Evolutionary conservation across 2,888 invertebrate species (phyloP), one percentile per base, ranked within the genome.

Genomic region (Lasioglossum zephyrum): DNA sequence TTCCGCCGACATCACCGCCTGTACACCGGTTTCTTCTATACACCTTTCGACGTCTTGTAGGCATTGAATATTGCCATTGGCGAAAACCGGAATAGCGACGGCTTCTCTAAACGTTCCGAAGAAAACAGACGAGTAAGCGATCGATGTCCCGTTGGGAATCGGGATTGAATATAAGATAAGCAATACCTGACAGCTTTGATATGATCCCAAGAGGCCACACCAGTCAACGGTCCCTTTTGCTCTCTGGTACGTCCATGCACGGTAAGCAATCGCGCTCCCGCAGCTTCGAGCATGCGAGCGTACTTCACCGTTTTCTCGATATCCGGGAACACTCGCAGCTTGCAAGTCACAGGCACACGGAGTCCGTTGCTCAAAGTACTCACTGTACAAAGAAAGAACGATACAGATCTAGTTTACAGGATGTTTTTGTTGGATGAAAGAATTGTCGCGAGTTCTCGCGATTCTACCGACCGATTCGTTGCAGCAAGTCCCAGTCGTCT

Each of bases 1-100:
- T 96, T 99, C 99, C 87, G 98, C 98, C 92, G 97, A 97, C 99
- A 98, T 98, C 0, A 98, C 97, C 66, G 98, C 98, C 93, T 97
- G 96, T 4, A 97, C 99, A 47, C 97, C 97, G 0, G 99, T 99
- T 92, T 97, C 97, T 81, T 96, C 96, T 77, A 99, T 95, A 95
- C 99, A 99, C 87, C 97, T 96, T 81, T 97, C 95, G 2, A 98
- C 97, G 96, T 99, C 99, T 92, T 97, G 97, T 91, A 98, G 95
- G 92, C 97, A 98, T 95, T 99, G 98, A 90, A 99, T 98, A 94
- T 99, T 99, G 26, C 99, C 99, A 96, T 99, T 99, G 44, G 99
- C 99, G 94, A 99, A 97, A 93, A 99, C 98, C 22, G 99, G 99
- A 93, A 99, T 97, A 86, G 96, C 97, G 41, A 99, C 97, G 83